Evolutionary conservation across 2,888 invertebrate genomes (phyloP).

Genomic region (Plutella xylostella): DNA sequence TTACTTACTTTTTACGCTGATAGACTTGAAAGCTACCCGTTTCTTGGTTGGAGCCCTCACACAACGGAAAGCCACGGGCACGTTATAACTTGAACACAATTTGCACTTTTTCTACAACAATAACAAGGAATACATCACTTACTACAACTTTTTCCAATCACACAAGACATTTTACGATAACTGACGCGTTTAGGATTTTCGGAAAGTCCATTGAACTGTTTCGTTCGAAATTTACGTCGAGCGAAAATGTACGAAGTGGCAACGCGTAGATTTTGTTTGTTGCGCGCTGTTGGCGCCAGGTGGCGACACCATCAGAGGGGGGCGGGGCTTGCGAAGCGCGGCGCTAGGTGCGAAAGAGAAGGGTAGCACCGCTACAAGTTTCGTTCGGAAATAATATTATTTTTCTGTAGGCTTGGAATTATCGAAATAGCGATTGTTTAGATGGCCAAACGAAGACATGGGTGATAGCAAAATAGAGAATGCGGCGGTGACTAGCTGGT

Average conservation of each 20-base stretch:
- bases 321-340: constrained; percentile 54
- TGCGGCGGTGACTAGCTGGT: constrained; percentile 26
- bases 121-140: constrained; percentile 46
- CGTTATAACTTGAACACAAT: constrained; percentile 44
- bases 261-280: constrained; percentile 57
- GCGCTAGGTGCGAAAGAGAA: constrained; percentile 18
- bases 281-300: constrained; percentile 55
- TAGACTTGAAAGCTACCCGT: constrained; percentile 43
- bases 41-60: constrained; percentile 51
- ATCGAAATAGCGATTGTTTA: constrained; percentile 54
- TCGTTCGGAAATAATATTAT: constrained; percentile 24
- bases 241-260: constrained; percentile 71
- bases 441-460: constrained; percentile 45
- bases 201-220: constrained; percentile 70
- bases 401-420: constrained; percentile 51
- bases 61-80: constrained; percentile 46
- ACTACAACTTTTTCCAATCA: constrained; percentile 42
- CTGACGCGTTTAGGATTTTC: constrained; percentile 58
- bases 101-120: constrained; percentile 52
- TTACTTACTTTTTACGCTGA: constrained; percentile 45
- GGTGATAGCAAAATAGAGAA: constrained; percentile 24
- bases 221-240: constrained; percentile 68
- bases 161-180: constrained; percentile 50
- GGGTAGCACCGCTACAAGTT: too few species aligned
- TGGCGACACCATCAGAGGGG: constrained; percentile 49